Base-by-base conservation (phyloP, 2,888 invertebrate genomes). In the Agrochola macilenta region DNA sequence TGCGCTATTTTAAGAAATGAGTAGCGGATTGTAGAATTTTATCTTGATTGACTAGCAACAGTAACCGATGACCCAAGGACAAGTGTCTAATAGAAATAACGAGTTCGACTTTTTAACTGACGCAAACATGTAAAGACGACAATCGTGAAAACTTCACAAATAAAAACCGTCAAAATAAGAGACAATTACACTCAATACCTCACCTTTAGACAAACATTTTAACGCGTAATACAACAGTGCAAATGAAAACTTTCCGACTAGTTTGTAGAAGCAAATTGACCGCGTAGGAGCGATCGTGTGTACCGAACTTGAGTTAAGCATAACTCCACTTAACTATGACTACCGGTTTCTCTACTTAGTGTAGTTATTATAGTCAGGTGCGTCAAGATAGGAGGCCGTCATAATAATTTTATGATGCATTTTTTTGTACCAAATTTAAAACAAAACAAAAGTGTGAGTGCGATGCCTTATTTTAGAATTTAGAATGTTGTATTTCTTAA, bases 251-350 rank as follows among this genome's bases (percentile, higher is more conserved):
- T 69, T 71, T 65, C 78, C 85, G 83, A 88, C 85, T 80, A 89
- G 92, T 93, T 92, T 91, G 90, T 91, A 60, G 86, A 92, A 90
- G 92, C 93, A 94, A 94, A 95, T 94, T 93, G 93, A 93, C 91
- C 93, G 92, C 87, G 91, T 91, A 92, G 92, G 90, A 93, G 92
- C 80, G 81, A 85, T 84, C 86, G 81, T 90, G 90, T 91, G 88
- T 93, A 92, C 92, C 90, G 88, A 91, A 91, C 92, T 92, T 90
- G 89, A 89, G 86, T 87, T 90, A 89, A 86, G 90, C 91, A 92
- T 92, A 92, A 92, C 91, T 92, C 89, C 87, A 92, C 91, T 94
- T 94, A 94, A 93, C 93, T 93, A 87, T 79, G 84, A 93, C 95
- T 95, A 95, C 95, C 94, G 94, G 95, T 95, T 94, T 74, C 69